A percentile compares a stretch with the other conserved stretches of the same genome.
Evolutionary conservation across 2,888 invertebrate species (phyloP).

Genomic region (Tenthredo scrophulariae): DNA sequence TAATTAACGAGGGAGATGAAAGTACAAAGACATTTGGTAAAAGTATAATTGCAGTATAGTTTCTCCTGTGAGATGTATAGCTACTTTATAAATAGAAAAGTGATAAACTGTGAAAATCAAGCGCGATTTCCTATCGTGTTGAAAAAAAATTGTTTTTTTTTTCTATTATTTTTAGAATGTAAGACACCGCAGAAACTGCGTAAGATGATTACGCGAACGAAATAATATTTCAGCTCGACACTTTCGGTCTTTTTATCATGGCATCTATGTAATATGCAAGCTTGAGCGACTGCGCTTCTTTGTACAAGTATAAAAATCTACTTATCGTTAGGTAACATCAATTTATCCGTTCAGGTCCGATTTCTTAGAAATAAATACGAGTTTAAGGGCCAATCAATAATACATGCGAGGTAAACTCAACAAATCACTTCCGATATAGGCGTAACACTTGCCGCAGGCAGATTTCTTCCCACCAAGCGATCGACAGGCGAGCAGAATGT

Average conservation of each 20-base stretch:
- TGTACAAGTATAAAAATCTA: not conserved
- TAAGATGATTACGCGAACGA: not conserved
- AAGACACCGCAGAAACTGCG: not conserved
- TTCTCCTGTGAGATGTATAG: not conserved
- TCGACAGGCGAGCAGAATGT: not conserved
- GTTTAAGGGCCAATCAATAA: not conserved
- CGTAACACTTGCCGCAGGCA: slow-evolving; percentile 28
- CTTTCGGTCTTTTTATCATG: not conserved
- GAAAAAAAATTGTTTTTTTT: not conserved
- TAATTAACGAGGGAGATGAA: not conserved
- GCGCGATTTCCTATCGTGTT: not conserved
- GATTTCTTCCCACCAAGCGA: not conserved
- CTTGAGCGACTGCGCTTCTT: not conserved
- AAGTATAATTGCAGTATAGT: not conserved
- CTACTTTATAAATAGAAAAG: not conserved
- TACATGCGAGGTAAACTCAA: not conserved
- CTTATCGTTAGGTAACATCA: not conserved
- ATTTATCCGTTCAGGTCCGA: not conserved
- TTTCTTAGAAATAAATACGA: not conserved
- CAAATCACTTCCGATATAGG: slow-evolving; percentile 42
- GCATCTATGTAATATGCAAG: not conserved
- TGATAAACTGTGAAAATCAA: not conserved
- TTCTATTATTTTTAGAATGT: not conserved
- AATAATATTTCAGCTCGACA: not conserved
- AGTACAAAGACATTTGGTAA: not conserved